These are phyloP conservation scores for Ictalurus punctatus DNA, from an alignment of 2,113 vertebrate genomes.

Conservation along the genomic window DNA sequence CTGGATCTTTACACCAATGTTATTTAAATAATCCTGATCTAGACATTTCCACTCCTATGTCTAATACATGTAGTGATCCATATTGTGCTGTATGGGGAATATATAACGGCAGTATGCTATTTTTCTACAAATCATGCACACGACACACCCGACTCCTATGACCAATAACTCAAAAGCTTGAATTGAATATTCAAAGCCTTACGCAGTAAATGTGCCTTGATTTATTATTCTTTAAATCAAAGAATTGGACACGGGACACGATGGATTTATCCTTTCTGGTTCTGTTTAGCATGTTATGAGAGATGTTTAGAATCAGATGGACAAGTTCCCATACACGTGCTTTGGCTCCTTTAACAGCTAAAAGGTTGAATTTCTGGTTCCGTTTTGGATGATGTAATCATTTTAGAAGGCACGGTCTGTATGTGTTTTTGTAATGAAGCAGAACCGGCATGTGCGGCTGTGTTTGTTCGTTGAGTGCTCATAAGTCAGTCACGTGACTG, in stretches of 20 bases:
- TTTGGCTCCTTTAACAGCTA: not conserved
- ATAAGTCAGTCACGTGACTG: constrained; percentile 31
- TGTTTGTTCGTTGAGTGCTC: constrained; percentile 67
- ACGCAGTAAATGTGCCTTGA: not conserved
- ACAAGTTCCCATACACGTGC: not conserved
- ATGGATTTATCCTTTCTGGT: not conserved
- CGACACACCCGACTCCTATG: not conserved
- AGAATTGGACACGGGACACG: not conserved
- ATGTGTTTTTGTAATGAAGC: constrained; percentile 62
- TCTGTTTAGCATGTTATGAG: not conserved
- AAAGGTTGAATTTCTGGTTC: constrained; percentile 15
- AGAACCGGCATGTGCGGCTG: constrained; percentile 51
- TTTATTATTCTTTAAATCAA: not conserved
- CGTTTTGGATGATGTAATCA: not conserved
- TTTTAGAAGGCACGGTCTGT: not conserved
- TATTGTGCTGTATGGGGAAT: not conserved
- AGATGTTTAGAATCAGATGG: too few relatives aligned
- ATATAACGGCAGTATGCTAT: not conserved
- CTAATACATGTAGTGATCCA: not conserved
- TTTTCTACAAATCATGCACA: not conserved
- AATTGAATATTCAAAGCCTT: not conserved
- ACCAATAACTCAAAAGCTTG: not conserved
- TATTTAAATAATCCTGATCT: not conserved
- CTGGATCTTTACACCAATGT: not conserved
- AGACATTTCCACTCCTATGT: not conserved